phyloP scores from a whole-genome alignment of 2,797 vertebrate species.

The Botia almorhae region DNA sequence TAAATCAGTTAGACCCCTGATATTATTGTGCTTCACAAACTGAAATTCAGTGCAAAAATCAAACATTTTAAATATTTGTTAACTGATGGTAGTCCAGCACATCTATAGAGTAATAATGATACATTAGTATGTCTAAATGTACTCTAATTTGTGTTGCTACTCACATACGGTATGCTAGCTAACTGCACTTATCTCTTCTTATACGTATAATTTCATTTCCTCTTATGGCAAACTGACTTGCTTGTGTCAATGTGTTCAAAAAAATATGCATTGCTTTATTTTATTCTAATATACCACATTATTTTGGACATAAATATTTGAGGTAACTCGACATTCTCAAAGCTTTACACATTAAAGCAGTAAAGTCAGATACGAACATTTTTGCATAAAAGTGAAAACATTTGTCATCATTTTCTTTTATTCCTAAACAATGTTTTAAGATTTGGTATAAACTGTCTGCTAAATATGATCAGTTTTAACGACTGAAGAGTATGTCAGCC shows the following conservation, averaged over 20 bases:
- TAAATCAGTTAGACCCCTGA: neutral
- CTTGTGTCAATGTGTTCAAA: constrained; percentile 40
- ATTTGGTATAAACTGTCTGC: neutral
- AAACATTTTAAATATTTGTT: constrained; percentile 2
- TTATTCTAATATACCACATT: constrained; percentile 1
- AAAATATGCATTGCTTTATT: constrained; percentile 27
- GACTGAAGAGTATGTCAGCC: constrained; percentile 77
- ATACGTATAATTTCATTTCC: neutral
- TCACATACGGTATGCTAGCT: neutral
- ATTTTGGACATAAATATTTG: constrained; percentile 25
- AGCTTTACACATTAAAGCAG: neutral
- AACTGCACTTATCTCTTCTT: neutral
- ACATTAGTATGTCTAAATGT: neutral
- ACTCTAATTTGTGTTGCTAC: neutral
- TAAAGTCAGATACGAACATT: constrained; percentile 3
- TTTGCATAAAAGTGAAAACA: constrained; percentile 10
- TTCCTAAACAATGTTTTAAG: neutral
- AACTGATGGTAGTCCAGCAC: constrained; percentile 2
- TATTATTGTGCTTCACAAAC: constrained; percentile 20
- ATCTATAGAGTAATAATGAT: neutral
- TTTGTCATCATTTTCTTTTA: neutral
- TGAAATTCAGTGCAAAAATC: constrained; percentile 1
- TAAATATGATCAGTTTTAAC: neutral
- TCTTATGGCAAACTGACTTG: constrained; percentile 29
- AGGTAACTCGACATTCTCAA: constrained; percentile 3